These are phyloP conservation scores for Syritta pipiens DNA, from an alignment of 2,888 invertebrate species.

Conservation along the genomic window DNA sequence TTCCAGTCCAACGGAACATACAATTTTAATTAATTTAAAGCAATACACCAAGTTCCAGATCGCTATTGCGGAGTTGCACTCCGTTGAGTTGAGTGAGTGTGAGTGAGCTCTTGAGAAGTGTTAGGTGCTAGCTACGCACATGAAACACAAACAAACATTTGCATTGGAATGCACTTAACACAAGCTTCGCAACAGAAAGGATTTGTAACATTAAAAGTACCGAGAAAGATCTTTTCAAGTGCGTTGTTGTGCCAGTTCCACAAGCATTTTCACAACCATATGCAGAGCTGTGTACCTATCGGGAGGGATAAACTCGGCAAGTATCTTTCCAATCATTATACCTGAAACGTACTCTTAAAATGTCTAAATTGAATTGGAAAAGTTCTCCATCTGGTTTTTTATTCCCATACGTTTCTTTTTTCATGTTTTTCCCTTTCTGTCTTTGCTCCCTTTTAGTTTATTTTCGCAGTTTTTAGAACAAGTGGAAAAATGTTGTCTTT, in stretches of 20 bases:
- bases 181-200: conserved; percentile 5
- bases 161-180: conserved; percentile 48
- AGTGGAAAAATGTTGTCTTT: conserved; percentile 14
- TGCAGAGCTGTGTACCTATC: background rate
- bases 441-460: background rate
- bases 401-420: background rate
- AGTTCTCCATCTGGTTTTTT: conserved; percentile 4
- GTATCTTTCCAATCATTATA: conserved; percentile 34
- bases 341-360: conserved; percentile 38
- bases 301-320: conserved; percentile 8
- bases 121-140: conserved; percentile 36
- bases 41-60: conserved; percentile 8
- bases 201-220: conserved; percentile 33
- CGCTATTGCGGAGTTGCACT: conserved; percentile 7
- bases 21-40: conserved; percentile 31
- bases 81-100: conserved; percentile 22
- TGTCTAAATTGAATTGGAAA: conserved; percentile 49
- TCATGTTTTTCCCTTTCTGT: background rate
- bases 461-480: conserved; percentile 7
- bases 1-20: background rate
- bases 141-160: conserved; percentile 29
- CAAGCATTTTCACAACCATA: conserved; percentile 7
- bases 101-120: conserved; percentile 15
- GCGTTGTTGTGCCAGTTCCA: conserved; percentile 57
- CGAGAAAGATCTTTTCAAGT: conserved; percentile 43